Conservation (phyloP, 2,113 vertebrate genomes). For the Caranx melampygus region DNA sequence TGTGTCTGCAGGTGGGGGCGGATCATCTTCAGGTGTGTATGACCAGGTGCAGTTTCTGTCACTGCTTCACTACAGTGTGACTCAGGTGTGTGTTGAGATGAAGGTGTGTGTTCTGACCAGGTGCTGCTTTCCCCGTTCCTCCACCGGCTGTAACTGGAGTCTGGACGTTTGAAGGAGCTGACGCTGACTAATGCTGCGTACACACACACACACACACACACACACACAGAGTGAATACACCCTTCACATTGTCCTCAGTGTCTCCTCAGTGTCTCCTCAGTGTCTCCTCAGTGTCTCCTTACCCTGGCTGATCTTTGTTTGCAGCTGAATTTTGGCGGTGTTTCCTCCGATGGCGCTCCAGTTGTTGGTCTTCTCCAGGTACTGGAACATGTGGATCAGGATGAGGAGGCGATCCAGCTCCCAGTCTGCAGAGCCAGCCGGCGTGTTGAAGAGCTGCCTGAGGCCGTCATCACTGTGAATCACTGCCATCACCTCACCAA, state of each 20-base stretch:
- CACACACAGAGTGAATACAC: not conserved
- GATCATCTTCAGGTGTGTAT: no score
- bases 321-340: slow-evolving; percentile 76
- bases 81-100: not conserved
- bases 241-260: not conserved
- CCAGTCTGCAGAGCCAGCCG: slow-evolving; percentile 85
- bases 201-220: slow-evolving; percentile 26
- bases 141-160: slow-evolving; percentile 88
- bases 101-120: slow-evolving; percentile 82
- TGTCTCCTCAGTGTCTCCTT: slow-evolving; percentile 14
- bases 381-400: slow-evolving; percentile 86
- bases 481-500: slow-evolving; percentile 85
- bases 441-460: slow-evolving; percentile 80
- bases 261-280: no score
- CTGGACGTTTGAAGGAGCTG: slow-evolving; percentile 83
- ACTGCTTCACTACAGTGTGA: no score
- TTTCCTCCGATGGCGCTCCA: slow-evolving; percentile 85
- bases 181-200: slow-evolving; percentile 86
- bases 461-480: slow-evolving; percentile 81
- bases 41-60: no score
- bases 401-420: slow-evolving; percentile 86
- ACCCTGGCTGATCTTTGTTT: slow-evolving; percentile 86
- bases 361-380: slow-evolving; percentile 83
- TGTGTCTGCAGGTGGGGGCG: no score
- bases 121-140: slow-evolving; percentile 82